Evolutionary conservation across 2,113 vertebrate species (phyloP), one percentile per base, ranked within the genome.

Genomic region (Dermatemys mawii): DNA sequence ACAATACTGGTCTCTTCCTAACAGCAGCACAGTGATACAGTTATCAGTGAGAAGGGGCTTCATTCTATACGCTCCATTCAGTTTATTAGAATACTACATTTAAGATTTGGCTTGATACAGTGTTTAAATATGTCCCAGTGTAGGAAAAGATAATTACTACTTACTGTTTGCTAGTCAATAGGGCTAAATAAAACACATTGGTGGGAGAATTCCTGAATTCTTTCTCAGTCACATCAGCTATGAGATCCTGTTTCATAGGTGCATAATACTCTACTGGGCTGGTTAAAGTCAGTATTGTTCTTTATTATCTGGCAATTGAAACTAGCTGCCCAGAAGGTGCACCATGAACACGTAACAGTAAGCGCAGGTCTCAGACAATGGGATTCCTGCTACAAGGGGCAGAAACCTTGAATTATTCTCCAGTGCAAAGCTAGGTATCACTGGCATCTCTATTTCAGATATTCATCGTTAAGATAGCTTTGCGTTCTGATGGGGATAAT

Each of bases 71-170:
- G 41, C 9, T 50, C 48, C 48, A 32, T 76, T 83, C 46, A 35
- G 17, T 60, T 81, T 81, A 75, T 51, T 94, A n/a, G 49, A 87
- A 35, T 76, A 80, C 8, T 75, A 76, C 80, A 51, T 73, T 38
- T 50, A 60, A 75, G 11, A 44, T 89, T 89, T 89, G 60, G 35
- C 24, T 80, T 76, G 17, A 84, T 67, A 14, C 7, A 46, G 50
- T 79, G 60, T 51, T 50, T 75, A 89, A 44, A 60, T 73, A 54
- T 80, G 10, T 91, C 76, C 48, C 53, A 53, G 46, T 78, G 22
- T 35, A 67, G 76, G 6, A 82, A 88, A 81, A 32, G 12, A 50
- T 48, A 90, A 11, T 90, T 50, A 41, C 13, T 82, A 21, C 54
- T 44, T 81, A 27, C 8, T 80, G 5, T 83, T 83, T 53, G n/a